Percentiles rank a stretch among this genome's conserved stretches.
Evolutionary conservation across 2,797 vertebrate species (phyloP).

Genomic region (Chaunax sp.): DNA sequence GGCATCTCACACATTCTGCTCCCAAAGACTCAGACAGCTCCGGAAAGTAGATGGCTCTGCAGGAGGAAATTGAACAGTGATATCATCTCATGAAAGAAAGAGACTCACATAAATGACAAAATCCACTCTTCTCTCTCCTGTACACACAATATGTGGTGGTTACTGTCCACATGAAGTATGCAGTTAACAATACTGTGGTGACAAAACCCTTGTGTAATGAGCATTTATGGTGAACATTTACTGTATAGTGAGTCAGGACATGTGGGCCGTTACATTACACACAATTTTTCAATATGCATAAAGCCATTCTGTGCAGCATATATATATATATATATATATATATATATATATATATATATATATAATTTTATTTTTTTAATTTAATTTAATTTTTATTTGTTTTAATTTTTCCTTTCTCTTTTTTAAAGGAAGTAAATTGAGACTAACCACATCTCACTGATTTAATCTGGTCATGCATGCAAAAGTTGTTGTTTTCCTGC

Average conservation of each 20-base stretch:
- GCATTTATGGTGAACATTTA: not conserved
- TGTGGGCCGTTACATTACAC: not conserved
- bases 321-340: no score
- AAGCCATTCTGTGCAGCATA: not conserved
- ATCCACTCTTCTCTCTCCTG: not conserved
- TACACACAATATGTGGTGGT: not conserved
- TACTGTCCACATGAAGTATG: not conserved
- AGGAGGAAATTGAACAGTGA: constrained; percentile 60
- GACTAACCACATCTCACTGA: no score
- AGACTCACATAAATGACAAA: not conserved
- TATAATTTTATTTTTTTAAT: no score
- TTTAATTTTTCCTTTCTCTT: no score
- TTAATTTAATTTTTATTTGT: no score
- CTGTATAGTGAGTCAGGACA: not conserved
- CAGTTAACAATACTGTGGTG: not conserved
- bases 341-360: no score
- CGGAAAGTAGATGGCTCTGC: constrained; percentile 18
- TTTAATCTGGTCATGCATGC: no score
- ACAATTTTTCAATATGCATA: not conserved
- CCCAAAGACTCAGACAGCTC: constrained; percentile 15
- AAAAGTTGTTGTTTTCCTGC: no score
- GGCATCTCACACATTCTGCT: constrained; percentile 2
- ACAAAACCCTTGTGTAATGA: not conserved
- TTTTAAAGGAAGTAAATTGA: no score
- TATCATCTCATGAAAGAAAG: constrained; percentile 55